Evolutionary conservation across 2,888 invertebrate genomes (phyloP).

Genomic region (Argynnis bischoffii): DNA sequence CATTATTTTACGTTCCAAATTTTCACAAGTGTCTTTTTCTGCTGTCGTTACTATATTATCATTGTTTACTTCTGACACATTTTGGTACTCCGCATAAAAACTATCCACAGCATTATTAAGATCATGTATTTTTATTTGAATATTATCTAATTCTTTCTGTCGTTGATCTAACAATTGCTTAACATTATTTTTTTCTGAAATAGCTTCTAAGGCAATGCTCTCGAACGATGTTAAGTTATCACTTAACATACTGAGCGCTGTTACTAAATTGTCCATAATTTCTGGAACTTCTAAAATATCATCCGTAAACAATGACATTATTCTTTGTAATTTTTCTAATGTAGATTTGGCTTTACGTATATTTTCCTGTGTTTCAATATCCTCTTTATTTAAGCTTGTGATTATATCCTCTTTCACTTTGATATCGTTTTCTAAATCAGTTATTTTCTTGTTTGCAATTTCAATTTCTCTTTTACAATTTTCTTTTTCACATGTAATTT

Average conservation of each 20-base stretch:
- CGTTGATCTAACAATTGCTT: slow-evolving; percentile 30
- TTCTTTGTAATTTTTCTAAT: slow-evolving; percentile 49
- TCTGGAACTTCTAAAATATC: slow-evolving; percentile 52
- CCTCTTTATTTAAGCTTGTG: slow-evolving; percentile 45
- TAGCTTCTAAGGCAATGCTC: slow-evolving; percentile 44
- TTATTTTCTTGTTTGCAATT: slow-evolving; percentile 45
- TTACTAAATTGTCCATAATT: slow-evolving; percentile 50
- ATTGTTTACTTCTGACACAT: slow-evolving; percentile 4
- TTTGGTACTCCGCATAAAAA: slow-evolving; percentile 35
- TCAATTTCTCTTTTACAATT: slow-evolving; percentile 44
- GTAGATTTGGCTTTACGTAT: slow-evolving; percentile 50
- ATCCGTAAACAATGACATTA: slow-evolving; percentile 51
- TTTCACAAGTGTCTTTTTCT: slow-evolving; percentile 24
- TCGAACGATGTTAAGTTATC: slow-evolving; percentile 53
- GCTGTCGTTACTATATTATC: slow-evolving; percentile 11
- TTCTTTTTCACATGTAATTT: slow-evolving; percentile 43
- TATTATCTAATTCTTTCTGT: slow-evolving; percentile 28
- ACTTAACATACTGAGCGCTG: slow-evolving; percentile 48
- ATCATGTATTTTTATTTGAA: slow-evolving; percentile 36
- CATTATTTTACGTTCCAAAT: slow-evolving; percentile 38
- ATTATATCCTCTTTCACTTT: slow-evolving; percentile 50
- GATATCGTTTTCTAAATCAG: slow-evolving; percentile 48
- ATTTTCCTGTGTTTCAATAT: slow-evolving; percentile 47
- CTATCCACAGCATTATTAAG: slow-evolving; percentile 39
- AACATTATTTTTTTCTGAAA: slow-evolving; percentile 49